phyloP scores from a whole-genome alignment of 1,140 invertebrate species.

The Gryon sp. region DNA sequence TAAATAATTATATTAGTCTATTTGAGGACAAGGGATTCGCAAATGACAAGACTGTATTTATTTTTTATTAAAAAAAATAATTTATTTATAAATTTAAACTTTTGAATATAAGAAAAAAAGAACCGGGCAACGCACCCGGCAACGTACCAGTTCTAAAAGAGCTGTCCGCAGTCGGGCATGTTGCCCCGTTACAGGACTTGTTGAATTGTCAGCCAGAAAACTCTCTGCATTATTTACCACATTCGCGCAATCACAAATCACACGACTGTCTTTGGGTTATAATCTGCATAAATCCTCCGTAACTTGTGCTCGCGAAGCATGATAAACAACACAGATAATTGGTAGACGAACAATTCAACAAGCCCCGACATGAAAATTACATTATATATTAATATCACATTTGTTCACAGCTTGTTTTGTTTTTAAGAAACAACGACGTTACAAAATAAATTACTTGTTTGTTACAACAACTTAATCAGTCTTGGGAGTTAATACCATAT shows the following conservation, averaged over 20 bases:
- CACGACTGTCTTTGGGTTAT: too few relatives aligned
- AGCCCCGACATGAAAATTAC: slow-evolving; percentile 55
- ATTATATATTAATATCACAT: slow-evolving; percentile 30
- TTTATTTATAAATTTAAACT: slow-evolving; percentile 5
- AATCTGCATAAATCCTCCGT: too few relatives aligned
- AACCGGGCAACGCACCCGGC: not conserved
- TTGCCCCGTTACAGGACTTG: slow-evolving; percentile 13
- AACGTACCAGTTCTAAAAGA: not conserved
- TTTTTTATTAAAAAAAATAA: slow-evolving; percentile 6
- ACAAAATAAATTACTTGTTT: slow-evolving; percentile 2
- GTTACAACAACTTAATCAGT: slow-evolving; percentile 25
- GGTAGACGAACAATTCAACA: slow-evolving; percentile 32
- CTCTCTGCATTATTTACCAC: not conserved
- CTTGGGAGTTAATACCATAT: slow-evolving; percentile 35
- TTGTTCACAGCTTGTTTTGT: slow-evolving; percentile 19
- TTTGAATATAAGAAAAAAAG: slow-evolving; percentile 6
- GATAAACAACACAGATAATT: slow-evolving; percentile 18
- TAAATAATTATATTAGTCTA: too few relatives aligned
- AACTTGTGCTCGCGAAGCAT: not conserved
- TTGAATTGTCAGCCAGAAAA: not conserved
- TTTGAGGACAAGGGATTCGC: too few relatives aligned
- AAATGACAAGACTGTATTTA: too few relatives aligned
- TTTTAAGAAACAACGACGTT: slow-evolving; percentile 32
- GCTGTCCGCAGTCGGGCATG: not conserved
- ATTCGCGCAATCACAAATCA: too few relatives aligned